These are phyloP conservation scores for Chirona hameri DNA, from an alignment of 2,888 invertebrate genomes.

Conservation along the genomic window DNA sequence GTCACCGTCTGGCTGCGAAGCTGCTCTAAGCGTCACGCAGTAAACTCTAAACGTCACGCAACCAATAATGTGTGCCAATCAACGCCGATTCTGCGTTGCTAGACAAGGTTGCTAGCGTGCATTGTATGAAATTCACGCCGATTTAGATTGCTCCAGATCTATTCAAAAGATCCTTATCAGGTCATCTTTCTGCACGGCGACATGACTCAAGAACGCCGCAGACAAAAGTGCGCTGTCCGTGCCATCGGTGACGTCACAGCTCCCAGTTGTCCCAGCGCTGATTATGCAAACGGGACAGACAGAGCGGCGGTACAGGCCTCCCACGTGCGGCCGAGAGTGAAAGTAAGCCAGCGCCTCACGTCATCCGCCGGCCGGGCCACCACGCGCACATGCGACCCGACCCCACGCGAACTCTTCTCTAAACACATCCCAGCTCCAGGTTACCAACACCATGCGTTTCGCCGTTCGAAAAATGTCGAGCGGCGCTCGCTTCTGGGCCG, in stretches of 20 bases:
- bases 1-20: not conserved
- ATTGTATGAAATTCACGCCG: too few relatives aligned
- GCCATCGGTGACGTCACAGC: not conserved
- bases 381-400: not conserved
- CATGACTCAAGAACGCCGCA: not conserved
- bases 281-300: conserved; percentile 9
- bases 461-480: not conserved
- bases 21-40: too few relatives aligned
- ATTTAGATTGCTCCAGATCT: too few relatives aligned
- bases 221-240: not conserved
- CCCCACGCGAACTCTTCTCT: not conserved
- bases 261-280: not conserved
- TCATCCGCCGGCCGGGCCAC: not conserved
- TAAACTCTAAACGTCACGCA: too few relatives aligned
- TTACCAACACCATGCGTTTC: not conserved
- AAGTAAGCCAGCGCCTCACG: not conserved
- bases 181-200: not conserved
- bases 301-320: not conserved
- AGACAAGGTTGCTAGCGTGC: too few relatives aligned
- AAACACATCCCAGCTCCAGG: not conserved
- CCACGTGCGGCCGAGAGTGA: conserved; percentile 2
- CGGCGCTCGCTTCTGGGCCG: not conserved
- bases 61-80: too few relatives aligned
- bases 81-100: too few relatives aligned
- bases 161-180: not conserved